Evolutionary conservation across 2,888 invertebrate species (phyloP).

Genomic region (Monochamus alternatus): DNA sequence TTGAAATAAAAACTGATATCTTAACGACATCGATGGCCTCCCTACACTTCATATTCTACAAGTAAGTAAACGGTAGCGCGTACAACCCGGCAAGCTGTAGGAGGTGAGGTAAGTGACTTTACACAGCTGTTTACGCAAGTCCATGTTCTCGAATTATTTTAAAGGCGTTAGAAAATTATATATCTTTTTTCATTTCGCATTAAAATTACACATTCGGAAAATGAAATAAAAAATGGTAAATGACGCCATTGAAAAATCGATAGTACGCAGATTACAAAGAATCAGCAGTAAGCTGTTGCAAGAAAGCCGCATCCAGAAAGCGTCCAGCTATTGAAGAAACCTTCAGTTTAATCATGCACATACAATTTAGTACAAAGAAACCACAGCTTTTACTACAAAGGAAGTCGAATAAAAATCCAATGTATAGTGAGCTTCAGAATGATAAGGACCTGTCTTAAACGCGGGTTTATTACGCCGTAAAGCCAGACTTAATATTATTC

Average conservation of each 20-base stretch:
- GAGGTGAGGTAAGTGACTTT: no score
- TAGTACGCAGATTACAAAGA: background rate
- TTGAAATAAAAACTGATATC: no score
- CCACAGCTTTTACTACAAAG: constrained; percentile 50
- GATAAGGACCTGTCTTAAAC: constrained; percentile 45
- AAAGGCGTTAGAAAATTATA: no score
- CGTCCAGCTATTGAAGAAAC: constrained; percentile 49
- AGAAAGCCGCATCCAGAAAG: constrained; percentile 17
- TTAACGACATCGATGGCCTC: no score
- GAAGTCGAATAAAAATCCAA: constrained; percentile 50
- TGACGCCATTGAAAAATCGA: background rate
- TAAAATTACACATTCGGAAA: no score
- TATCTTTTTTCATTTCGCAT: no score
- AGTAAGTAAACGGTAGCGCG: no score
- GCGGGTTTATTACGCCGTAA: constrained; percentile 45
- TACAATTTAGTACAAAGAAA: constrained; percentile 55
- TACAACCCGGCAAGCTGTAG: no score
- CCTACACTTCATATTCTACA: no score
- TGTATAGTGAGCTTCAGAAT: constrained; percentile 47
- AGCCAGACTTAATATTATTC: constrained; percentile 39
- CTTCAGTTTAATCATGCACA: constrained; percentile 54
- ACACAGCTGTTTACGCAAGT: no score
- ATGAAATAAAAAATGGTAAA: no score
- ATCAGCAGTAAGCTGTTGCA: background rate
- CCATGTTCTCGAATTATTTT: no score